These are phyloP conservation scores for Phocides pigmalion DNA, from an alignment of 1,140 invertebrate genomes.

Conservation along the genomic window DNA sequence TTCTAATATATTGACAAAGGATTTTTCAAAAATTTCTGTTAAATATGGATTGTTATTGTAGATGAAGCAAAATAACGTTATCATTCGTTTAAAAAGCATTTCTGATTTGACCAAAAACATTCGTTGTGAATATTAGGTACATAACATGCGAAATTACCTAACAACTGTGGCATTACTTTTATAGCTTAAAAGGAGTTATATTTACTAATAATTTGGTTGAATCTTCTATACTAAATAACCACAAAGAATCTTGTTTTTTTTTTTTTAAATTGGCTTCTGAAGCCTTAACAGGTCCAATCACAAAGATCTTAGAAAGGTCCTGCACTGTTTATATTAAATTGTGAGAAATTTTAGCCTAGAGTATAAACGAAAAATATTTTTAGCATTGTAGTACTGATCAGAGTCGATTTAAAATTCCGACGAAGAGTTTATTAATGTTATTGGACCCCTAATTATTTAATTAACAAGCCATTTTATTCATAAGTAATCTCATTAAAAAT, in stretches of 20 bases:
- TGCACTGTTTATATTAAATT: slow-evolving; percentile 7
- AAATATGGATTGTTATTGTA: background rate
- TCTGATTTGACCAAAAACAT: slow-evolving; percentile 1
- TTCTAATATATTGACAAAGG: slow-evolving; percentile 35
- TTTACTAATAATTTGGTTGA: background rate
- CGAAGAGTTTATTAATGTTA: slow-evolving; percentile 44
- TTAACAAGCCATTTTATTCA: slow-evolving; percentile 79
- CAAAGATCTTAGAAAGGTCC: background rate
- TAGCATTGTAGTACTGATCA: slow-evolving; percentile 11
- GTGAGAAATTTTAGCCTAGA: slow-evolving; percentile 1
- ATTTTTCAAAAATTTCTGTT: background rate
- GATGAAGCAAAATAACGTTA: background rate
- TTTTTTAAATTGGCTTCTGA: slow-evolving; percentile 10
- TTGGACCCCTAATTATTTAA: slow-evolving; percentile 79
- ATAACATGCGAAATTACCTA: background rate
- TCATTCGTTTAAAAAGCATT: background rate
- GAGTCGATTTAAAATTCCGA: slow-evolving; percentile 11
- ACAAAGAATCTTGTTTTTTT: background rate
- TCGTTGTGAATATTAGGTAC: slow-evolving; percentile 20
- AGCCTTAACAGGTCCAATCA: slow-evolving; percentile 30
- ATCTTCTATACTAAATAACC: background rate
- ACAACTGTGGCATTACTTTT: background rate
- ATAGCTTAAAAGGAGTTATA: no score
- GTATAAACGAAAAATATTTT: slow-evolving; percentile 4
- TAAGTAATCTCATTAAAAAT: slow-evolving; percentile 80